These are phyloP conservation scores for Seira sanloemensis DNA, from an alignment of 2,888 invertebrate genomes.

Conservation along the genomic window DNA sequence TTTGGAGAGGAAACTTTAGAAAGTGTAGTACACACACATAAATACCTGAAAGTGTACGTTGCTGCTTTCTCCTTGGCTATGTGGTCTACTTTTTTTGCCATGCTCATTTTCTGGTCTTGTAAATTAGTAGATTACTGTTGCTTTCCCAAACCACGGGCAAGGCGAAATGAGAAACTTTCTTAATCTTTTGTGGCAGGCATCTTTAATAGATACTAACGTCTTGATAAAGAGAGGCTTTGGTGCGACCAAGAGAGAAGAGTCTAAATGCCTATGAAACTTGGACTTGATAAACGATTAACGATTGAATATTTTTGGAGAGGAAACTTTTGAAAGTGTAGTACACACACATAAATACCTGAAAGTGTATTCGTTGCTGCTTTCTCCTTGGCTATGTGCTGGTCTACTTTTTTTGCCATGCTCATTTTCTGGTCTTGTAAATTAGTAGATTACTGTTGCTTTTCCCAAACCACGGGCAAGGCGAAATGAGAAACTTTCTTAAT, in stretches of 20 bases:
- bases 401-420: not conserved
- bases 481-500: conserved; percentile 61
- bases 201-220: conserved; percentile 22
- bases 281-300: not conserved
- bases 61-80: too few species aligned
- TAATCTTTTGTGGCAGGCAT: conserved; percentile 61
- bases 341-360: too few species aligned
- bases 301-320: not conserved
- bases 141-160: conserved; percentile 42
- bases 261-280: not conserved
- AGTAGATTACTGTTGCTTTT: conserved; percentile 64
- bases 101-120: conserved; percentile 28
- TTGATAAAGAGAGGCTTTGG: not conserved
- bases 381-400: not conserved
- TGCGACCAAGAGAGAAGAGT: too few species aligned
- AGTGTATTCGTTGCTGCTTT: not conserved
- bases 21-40: not conserved
- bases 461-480: conserved; percentile 28
- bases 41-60: not conserved
- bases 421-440: conserved; percentile 49
- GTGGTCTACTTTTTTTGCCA: not conserved
- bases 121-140: conserved; percentile 64
- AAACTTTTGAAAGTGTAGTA: not conserved
- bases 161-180: conserved; percentile 53
- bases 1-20: not conserved